These are phyloP conservation scores for Aphelinus atriplicis DNA, from an alignment of 1,140 invertebrate species.

Conservation along the genomic window DNA sequence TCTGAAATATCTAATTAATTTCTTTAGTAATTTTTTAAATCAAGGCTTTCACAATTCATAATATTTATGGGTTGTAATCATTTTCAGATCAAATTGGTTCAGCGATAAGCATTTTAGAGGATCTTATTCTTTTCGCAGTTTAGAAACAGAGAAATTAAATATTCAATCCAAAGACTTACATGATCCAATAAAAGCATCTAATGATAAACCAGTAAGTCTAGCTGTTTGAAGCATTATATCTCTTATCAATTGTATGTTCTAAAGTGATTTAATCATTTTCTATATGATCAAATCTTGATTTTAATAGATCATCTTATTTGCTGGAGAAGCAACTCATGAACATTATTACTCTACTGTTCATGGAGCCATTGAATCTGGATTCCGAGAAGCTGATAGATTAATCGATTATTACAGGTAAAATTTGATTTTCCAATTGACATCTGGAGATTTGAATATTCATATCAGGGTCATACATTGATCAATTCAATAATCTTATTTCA, in stretches of 20 bases:
- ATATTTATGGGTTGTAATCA: background rate
- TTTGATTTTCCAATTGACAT: no score
- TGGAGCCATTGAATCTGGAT: constrained; percentile 81
- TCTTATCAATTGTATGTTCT: background rate
- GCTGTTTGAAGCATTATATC: no score
- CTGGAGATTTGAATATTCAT: background rate
- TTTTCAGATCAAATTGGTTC: constrained; percentile 73
- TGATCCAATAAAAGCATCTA: constrained; percentile 50
- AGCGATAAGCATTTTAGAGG: constrained; percentile 75
- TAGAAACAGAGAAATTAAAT: constrained; percentile 61
- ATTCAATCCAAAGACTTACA: constrained; percentile 45
- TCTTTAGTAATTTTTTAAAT: constrained; percentile 42
- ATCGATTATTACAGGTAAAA: constrained; percentile 59
- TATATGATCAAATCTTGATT: constrained; percentile 54
- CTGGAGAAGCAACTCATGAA: constrained; percentile 77
- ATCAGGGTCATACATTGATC: background rate
- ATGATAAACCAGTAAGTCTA: constrained; percentile 51
- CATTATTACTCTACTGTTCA: constrained; percentile 81
- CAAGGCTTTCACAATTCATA: constrained; percentile 61
- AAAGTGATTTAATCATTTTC: background rate
- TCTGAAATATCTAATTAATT: no score
- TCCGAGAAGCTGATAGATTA: constrained; percentile 79
- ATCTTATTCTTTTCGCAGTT: constrained; percentile 75
- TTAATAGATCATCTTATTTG: constrained; percentile 70
- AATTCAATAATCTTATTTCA: constrained; percentile 4